Evolutionary conservation across 2,888 invertebrate species (phyloP).

Genomic region (Limnephilus rhombicus): DNA sequence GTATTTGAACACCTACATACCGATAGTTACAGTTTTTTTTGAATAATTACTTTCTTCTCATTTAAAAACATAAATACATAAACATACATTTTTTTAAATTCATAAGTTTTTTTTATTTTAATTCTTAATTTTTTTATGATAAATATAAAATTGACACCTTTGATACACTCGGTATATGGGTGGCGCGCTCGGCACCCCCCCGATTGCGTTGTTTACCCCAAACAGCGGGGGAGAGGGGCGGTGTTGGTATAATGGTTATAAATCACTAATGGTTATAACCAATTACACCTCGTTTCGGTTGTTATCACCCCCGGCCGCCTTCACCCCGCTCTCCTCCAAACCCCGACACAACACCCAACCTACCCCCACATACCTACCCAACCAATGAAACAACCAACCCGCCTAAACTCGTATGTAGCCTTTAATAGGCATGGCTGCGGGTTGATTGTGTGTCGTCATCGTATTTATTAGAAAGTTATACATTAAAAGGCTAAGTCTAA

Average conservation of each 20-base stretch:
- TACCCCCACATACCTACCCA: not conserved
- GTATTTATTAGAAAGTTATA: too few relatives aligned
- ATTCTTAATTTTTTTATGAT: not conserved
- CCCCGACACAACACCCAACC: not conserved
- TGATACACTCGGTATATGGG: not conserved
- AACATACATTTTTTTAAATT: too few relatives aligned
- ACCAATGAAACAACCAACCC: not conserved
- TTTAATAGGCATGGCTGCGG: not conserved
- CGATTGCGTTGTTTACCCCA: conserved; percentile 58
- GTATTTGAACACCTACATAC: too few relatives aligned
- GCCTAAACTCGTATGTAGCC: not conserved
- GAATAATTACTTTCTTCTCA: too few relatives aligned
- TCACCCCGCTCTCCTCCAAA: not conserved
- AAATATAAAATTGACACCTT: not conserved
- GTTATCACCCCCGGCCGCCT: conserved; percentile 14
- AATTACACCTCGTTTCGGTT: conserved; percentile 60
- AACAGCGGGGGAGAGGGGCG: conserved; percentile 51
- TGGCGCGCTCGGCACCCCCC: conserved; percentile 4
- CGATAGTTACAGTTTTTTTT: too few relatives aligned
- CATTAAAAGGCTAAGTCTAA: too few relatives aligned
- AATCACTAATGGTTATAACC: conserved; percentile 66
- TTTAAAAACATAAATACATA: too few relatives aligned
- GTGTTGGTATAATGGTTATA: conserved; percentile 64
- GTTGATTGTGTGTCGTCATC: not conserved
- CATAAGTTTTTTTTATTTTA: too few relatives aligned